These are phyloP conservation scores for Drosophila melanosoma DNA, from an alignment of 2,888 invertebrate genomes.

Conservation along the genomic window DNA sequence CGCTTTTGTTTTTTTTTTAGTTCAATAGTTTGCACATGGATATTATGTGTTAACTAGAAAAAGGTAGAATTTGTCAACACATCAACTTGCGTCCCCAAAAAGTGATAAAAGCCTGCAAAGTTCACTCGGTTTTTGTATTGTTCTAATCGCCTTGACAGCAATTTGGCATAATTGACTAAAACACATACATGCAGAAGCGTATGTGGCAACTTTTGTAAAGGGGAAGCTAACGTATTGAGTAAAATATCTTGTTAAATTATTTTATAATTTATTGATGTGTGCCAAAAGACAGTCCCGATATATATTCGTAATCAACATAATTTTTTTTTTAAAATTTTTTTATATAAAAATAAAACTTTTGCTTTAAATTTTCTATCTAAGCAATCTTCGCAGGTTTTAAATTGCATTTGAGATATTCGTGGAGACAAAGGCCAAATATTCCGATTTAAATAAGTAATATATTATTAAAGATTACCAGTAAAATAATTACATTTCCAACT, in stretches of 20 bases:
- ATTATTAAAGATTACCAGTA: background rate
- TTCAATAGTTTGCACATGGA: no score
- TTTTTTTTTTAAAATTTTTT: background rate
- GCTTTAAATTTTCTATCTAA: background rate
- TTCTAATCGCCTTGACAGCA: conserved; percentile 66
- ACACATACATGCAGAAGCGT: conserved; percentile 17
- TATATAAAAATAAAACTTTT: background rate
- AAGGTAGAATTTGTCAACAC: no score
- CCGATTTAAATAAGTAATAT: background rate
- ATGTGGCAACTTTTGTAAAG: background rate
- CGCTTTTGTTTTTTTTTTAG: conserved; percentile 7
- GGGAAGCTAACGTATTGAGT: background rate
- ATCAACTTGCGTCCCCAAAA: no score
- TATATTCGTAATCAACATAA: background rate
- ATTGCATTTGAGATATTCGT: background rate
- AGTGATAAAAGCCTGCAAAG: no score
- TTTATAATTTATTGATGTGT: background rate
- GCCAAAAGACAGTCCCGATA: background rate
- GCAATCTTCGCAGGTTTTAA: background rate
- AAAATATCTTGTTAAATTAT: background rate
- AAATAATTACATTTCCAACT: background rate
- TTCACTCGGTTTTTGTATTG: background rate
- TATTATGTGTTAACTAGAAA: no score
- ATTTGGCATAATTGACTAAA: conserved; percentile 61
- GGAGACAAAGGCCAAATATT: background rate